Evolutionary conservation across 1,140 invertebrate genomes (phyloP), one percentile per base, ranked within the genome.

Genomic region (Pseudachorutes palmiensis): DNA sequence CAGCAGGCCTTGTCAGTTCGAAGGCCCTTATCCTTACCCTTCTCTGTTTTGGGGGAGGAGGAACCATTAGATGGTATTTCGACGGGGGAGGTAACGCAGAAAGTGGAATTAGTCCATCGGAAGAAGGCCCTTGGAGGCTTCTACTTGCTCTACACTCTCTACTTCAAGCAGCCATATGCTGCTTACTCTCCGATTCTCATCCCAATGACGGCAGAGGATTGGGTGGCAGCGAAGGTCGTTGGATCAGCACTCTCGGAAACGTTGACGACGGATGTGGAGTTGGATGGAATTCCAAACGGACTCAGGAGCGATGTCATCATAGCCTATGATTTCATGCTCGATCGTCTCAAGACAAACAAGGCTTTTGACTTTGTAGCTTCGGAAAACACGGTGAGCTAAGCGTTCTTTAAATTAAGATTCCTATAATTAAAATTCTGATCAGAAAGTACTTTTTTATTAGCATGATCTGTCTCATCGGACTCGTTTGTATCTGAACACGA

Each of bases 271-370:
- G 51, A 55, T 12, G 51, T 14, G 51, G 5, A 55, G 12, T 55
- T 55, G 51, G 51, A 55, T 22, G 5, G 51, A 55, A 5, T 55
- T 14, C 51, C 24, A 22, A 24, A n/a, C n/a, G n/a, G n/a, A n/a
- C n/a, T n/a, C n/a, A n/a, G n/a, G n/a, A n/a, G n/a, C n/a, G n/a
- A n/a, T n/a, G n/a, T n/a, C n/a, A n/a, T n/a, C n/a, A n/a, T n/a
- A n/a, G n/a, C n/a, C n/a, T n/a, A n/a, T n/a, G n/a, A n/a, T n/a
- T 55, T 55, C 51, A 55, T 55, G 51, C 14, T 55, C 51, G 24
- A 12, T 55, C 12, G 24, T 5, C 51, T 55, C 24, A 55, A 55
- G 24, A 22, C 24, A 9, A 5, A 5, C 9, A 14, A 26, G 12
- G 51, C 51, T 5, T 55, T 55, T 26, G 12, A 19, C 51, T 16